Percentiles rank a stretch among this genome's conserved stretches.
phyloP scores from a whole-genome alignment of 1,140 invertebrate genomes.

The Euglossa dilemma region DNA sequence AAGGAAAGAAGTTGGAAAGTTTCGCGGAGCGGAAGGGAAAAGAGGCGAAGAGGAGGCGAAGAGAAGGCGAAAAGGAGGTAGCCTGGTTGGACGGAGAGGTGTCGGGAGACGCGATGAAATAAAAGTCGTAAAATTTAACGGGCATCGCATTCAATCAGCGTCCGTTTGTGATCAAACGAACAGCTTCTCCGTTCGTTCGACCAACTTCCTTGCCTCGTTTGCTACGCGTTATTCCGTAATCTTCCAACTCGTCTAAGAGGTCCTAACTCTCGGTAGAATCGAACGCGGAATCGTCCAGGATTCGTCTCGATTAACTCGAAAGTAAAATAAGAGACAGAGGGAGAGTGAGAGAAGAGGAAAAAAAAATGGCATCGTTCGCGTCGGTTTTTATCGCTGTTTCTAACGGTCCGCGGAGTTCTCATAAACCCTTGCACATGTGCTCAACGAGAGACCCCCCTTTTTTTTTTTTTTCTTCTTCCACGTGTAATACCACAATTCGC shows the following conservation, averaged over 20 bases:
- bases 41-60: background rate
- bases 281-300: background rate
- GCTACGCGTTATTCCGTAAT: background rate
- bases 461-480: no score
- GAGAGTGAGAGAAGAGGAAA: background rate
- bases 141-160: conserved; percentile 42
- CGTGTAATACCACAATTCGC: conserved; percentile 45
- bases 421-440: conserved; percentile 4
- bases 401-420: background rate
- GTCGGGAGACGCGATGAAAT: background rate
- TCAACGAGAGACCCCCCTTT: background rate
- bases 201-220: background rate
- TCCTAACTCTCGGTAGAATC: background rate
- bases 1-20: conserved; percentile 59
- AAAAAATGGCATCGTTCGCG: background rate
- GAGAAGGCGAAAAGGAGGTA: background rate
- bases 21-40: background rate
- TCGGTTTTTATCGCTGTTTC: background rate
- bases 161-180: conserved; percentile 25
- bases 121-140: conserved; percentile 46
- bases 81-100: background rate
- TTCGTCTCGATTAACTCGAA: background rate
- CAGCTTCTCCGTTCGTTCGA: no score
- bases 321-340: no score
- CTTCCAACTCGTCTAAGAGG: background rate